A percentile compares a stretch with the other conserved stretches of the same genome.
Conservation (phyloP, 1,140 invertebrate genomes). For the Panulirus ornatus region DNA sequence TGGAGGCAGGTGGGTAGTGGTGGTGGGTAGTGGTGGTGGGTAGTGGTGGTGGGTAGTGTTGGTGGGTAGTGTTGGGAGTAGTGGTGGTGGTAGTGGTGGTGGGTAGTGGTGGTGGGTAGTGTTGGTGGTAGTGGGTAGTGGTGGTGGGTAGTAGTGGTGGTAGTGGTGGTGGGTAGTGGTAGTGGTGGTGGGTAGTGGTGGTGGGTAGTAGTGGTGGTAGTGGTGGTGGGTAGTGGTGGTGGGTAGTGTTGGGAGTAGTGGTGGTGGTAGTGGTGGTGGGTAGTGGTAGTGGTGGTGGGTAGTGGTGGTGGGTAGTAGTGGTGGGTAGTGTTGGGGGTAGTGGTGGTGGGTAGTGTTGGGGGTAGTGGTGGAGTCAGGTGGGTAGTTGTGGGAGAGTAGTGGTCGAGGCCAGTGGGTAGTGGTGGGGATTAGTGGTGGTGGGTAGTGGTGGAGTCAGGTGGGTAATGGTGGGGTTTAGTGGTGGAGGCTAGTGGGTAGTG, state of each 20-base stretch:
- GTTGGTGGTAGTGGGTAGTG: not conserved
- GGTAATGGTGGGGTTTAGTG: not conserved
- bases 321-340: not conserved
- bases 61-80: no score
- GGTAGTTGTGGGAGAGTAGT: not conserved
- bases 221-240: no score
- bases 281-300: not conserved
- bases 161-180: not conserved
- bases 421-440: no score
- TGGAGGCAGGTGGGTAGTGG: no score
- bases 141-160: not conserved
- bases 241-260: not conserved
- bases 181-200: not conserved
- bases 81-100: no score
- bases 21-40: no score
- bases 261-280: not conserved
- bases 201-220: not conserved
- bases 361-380: not conserved
- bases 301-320: not conserved
- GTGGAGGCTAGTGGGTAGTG: not conserved
- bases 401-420: not conserved
- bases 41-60: no score
- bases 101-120: no score
- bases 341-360: not conserved
- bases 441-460: not conserved